Percentiles rank a stretch among this genome's conserved stretches.
These are phyloP conservation scores for Anthophora plumipes DNA, from an alignment of 2,888 invertebrate genomes.

Conservation along the genomic window DNA sequence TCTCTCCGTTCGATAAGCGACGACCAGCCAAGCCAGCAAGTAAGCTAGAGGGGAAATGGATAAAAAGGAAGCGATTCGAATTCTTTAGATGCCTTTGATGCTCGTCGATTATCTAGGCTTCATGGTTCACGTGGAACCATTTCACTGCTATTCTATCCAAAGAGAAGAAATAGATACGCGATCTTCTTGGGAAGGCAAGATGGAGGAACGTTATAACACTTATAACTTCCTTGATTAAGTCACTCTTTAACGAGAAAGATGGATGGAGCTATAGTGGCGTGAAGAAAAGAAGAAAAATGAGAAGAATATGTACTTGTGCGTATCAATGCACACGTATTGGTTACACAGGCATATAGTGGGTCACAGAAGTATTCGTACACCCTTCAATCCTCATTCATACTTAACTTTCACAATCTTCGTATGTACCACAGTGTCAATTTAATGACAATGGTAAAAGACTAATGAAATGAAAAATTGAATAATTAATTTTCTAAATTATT, in stretches of 20 bases:
- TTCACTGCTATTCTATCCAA: constrained; percentile 1
- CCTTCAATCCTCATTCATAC: too few relatives aligned
- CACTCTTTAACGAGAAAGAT: constrained; percentile 27
- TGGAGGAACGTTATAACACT: constrained; percentile 7
- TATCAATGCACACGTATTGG: not conserved
- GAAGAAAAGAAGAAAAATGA: not conserved
- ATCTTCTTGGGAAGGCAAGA: not conserved
- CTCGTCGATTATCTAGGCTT: constrained; percentile 1
- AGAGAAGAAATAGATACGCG: not conserved
- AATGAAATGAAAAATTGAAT: too few relatives aligned
- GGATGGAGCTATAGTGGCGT: not conserved
- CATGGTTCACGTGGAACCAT: constrained; percentile 15
- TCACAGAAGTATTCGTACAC: too few relatives aligned
- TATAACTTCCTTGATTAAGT: constrained; percentile 40
- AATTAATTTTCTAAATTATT: too few relatives aligned
- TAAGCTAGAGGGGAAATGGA: not conserved
- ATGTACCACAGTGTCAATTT: too few relatives aligned
- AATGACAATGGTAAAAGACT: too few relatives aligned
- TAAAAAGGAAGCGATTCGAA: constrained; percentile 34
- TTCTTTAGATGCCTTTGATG: constrained; percentile 20
- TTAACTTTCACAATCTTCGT: too few relatives aligned
- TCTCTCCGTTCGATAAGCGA: not conserved
- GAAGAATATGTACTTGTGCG: too few relatives aligned
- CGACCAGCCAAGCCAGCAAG: too few relatives aligned
- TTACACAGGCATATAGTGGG: too few relatives aligned